Percentiles rank a stretch among this genome's conserved stretches.
These are phyloP conservation scores for Gibbula magus DNA, from an alignment of 2,888 invertebrate species.

Conservation along the genomic window DNA sequence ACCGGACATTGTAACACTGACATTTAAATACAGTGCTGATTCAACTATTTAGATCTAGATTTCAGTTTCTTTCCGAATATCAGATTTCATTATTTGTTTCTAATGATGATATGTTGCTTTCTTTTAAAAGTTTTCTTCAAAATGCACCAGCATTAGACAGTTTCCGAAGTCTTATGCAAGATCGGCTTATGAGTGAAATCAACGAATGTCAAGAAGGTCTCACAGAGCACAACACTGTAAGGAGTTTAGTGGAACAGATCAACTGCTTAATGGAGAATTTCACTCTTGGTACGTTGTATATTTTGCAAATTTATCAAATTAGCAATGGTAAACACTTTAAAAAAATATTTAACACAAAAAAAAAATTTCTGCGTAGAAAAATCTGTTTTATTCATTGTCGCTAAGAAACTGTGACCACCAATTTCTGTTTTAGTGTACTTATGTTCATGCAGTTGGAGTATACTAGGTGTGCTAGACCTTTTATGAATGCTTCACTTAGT, in stretches of 20 bases:
- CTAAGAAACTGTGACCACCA: no score
- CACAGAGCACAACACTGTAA: not conserved
- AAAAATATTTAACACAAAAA: no score
- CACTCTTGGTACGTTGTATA: constrained; percentile 51
- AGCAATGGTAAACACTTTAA: no score
- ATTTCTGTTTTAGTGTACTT: no score
- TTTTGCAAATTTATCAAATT: no score
- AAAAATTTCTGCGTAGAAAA: no score
- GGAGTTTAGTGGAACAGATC: constrained; percentile 46
- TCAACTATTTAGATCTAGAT: not conserved
- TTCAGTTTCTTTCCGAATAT: not conserved
- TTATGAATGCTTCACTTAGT: not conserved
- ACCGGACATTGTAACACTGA: no score
- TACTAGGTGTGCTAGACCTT: not conserved
- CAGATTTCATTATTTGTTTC: not conserved
- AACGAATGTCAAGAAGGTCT: not conserved
- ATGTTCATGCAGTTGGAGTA: no score
- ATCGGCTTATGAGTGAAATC: not conserved
- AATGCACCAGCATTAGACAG: not conserved
- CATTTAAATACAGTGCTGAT: no score
- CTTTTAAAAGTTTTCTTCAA: constrained; percentile 33
- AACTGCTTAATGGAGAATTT: constrained; percentile 63
- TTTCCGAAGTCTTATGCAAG: not conserved
- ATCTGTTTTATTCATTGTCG: no score
- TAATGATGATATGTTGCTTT: not conserved